Base-by-base conservation (phyloP, 2,888 invertebrate genomes). In the Tenthredo mesomela region DNA sequence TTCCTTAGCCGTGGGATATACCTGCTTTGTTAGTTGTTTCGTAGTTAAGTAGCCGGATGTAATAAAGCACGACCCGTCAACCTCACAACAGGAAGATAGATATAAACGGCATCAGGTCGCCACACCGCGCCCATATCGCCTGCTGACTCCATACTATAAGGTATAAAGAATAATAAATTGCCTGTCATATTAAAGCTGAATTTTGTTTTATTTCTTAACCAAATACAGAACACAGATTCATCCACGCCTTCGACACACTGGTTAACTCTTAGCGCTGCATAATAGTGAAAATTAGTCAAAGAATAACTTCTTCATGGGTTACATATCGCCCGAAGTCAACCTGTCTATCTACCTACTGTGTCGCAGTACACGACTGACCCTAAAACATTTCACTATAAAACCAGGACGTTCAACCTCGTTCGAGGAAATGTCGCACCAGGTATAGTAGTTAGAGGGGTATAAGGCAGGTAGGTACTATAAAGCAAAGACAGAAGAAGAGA, bases 11-110 rank as follows among this genome's bases (percentile, higher is more conserved):
- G 29, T 67, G 82, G 82, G 65, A 82, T 82, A 70, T 82, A 82
- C 82, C 82, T 82, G 82, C 29, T 82, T 70, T 50, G 70, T 70
- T 50, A 67, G 82, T 67, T 67, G 67, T 50, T 70, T 29, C 65
- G 65, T 61, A 33, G 82, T 70, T 82, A 67, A 82, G 67, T 82
- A 82, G 50, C 82, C 82, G 82, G 82, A 82, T 82, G 82, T 70
- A 82, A 82, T 82, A 82, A 82, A 82, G 47, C 47, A 82, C 82
- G 47, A 47, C 29, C 65, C 67, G 82, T 82, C 82, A 80, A 80
- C 80, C 80, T 58, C 61, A 50, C 80, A 50, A 80, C 80, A 43
- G 80, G 82, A 82, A 70, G 82, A 82, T 50, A 82, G 82, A 82
- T 82, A 82, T 70, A 82, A 65, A 82, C 82, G 67, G 82, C 67